Evolutionary conservation across 2,888 invertebrate genomes (phyloP), one percentile per base, ranked within the genome.

Genomic region (Drosophila suboccidentalis): DNA sequence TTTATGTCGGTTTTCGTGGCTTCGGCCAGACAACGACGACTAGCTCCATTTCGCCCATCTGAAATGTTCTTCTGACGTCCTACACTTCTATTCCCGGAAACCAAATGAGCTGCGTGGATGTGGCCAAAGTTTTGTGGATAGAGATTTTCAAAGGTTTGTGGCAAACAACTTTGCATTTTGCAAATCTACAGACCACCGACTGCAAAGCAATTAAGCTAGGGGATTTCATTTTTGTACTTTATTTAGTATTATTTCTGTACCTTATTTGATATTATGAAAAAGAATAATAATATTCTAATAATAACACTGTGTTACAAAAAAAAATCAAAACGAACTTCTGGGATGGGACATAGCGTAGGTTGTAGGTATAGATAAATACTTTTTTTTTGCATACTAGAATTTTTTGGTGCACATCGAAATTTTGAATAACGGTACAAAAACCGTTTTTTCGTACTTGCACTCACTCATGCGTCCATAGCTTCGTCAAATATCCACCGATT

Each of bases 91-190:
- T 26, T 10, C 5, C 29, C 39, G 4, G 26, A 50, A 55, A 17
- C 38, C 19, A 73, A 71, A 75, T 69, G 38, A 65, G 61, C 75
- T 63, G 29, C 55, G 9, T 63, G 26, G 44, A 46, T 65, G 71
- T 65, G 63, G 55, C 22, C 34, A 75, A 75, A 59, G 57, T 70
- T 70, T 69, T 75, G 69, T 59, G 64, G 75, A 36, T 54, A 50
- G 50, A 46, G 75, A 69, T 61, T 74, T 70, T 65, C 38, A 75
- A 75, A 65, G 69, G 74, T 46, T 58, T 64, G 60, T 22, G 69
- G 55, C 13, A 38, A 46, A 39, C 5, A 46, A 55, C 41, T 69
- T 67, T 46, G 17, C 15, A 34, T 36, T 49, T 59, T 13, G n/a
- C 13, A 29, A 67, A 62, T 10, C 15, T 39, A 38, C 8, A 39